Percentiles rank a stretch among this genome's conserved stretches.
phyloP scores from a whole-genome alignment of 2,888 invertebrate species.

The Ormia ochracea region DNA sequence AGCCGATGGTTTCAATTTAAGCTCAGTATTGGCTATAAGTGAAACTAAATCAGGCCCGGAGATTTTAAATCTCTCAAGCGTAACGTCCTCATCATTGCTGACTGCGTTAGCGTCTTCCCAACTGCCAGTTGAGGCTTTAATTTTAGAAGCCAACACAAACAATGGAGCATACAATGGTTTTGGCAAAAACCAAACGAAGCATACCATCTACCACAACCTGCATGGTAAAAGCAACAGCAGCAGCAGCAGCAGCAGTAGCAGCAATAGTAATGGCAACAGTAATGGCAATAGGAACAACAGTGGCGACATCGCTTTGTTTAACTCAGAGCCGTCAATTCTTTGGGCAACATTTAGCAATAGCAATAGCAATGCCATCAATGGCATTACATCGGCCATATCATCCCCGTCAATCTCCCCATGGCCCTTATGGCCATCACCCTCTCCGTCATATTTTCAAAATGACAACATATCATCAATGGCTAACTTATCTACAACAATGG shows the following conservation, averaged over 20 bases:
- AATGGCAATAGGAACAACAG: not conserved
- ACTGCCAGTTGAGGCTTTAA: constrained; percentile 63
- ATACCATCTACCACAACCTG: not conserved
- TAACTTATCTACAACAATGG: constrained; percentile 5
- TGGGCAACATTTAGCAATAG: constrained; percentile 5
- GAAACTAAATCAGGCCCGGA: constrained; percentile 54
- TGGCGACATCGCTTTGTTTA: constrained; percentile 26
- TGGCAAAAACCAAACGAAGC: not conserved
- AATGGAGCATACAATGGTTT: constrained; percentile 40
- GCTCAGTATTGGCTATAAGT: constrained; percentile 48
- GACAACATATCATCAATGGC: constrained; percentile 40
- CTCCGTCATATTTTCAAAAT: constrained; percentile 18
- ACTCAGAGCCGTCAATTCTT: constrained; percentile 3
- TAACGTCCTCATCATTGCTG: constrained; percentile 21
- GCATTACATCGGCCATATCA: constrained; percentile 35
- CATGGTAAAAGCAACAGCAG: constrained; percentile 13
- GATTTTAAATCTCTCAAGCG: constrained; percentile 17
- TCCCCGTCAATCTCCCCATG: constrained; percentile 25
- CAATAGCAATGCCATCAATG: constrained; percentile 13
- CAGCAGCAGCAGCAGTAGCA: not conserved
- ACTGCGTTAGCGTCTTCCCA: constrained; percentile 48
- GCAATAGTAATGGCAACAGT: no score
- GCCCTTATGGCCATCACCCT: constrained; percentile 7
- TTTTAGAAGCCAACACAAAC: constrained; percentile 61
- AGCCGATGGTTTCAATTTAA: constrained; percentile 49